phyloP scores from a whole-genome alignment of 1,140 invertebrate species.

The Homalodisca vitripennis region DNA sequence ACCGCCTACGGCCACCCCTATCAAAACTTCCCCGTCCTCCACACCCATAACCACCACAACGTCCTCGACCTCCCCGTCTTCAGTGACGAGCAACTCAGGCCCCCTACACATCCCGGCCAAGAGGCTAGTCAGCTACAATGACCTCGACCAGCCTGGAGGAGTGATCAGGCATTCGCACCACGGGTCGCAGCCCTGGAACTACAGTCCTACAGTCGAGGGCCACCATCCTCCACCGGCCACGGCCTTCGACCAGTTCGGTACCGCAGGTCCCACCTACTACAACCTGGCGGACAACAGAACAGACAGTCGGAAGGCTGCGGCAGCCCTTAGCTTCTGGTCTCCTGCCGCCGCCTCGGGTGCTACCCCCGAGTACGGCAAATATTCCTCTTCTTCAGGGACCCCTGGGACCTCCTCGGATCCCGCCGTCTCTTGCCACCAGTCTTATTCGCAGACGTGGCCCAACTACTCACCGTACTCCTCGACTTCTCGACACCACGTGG shows the following conservation, averaged over 20 bases:
- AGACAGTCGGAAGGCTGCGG: slow-evolving; percentile 58
- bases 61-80: slow-evolving; percentile 68
- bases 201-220: slow-evolving; percentile 65
- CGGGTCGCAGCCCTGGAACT: slow-evolving; percentile 63
- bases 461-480: slow-evolving; percentile 64
- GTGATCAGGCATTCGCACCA: slow-evolving; percentile 75
- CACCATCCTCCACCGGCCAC: slow-evolving; percentile 54
- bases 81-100: slow-evolving; percentile 60
- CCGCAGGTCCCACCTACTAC: slow-evolving; percentile 71
- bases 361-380: slow-evolving; percentile 57
- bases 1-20: slow-evolving; percentile 44
- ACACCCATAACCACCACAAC: slow-evolving; percentile 53
- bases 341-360: slow-evolving; percentile 55
- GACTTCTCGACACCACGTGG: slow-evolving; percentile 60
- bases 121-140: slow-evolving; percentile 58
- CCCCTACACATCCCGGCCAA: slow-evolving; percentile 84
- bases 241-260: slow-evolving; percentile 70
- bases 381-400: slow-evolving; percentile 51
- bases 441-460: slow-evolving; percentile 68
- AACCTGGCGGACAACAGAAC: slow-evolving; percentile 62
- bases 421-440: slow-evolving; percentile 64
- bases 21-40: slow-evolving; percentile 52
- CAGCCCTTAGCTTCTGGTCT: slow-evolving; percentile 69
- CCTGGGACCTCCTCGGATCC: slow-evolving; percentile 56
- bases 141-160: slow-evolving; percentile 49